phyloP scores from a whole-genome alignment of 2,888 invertebrate genomes.

The Zonitis immaculata region DNA sequence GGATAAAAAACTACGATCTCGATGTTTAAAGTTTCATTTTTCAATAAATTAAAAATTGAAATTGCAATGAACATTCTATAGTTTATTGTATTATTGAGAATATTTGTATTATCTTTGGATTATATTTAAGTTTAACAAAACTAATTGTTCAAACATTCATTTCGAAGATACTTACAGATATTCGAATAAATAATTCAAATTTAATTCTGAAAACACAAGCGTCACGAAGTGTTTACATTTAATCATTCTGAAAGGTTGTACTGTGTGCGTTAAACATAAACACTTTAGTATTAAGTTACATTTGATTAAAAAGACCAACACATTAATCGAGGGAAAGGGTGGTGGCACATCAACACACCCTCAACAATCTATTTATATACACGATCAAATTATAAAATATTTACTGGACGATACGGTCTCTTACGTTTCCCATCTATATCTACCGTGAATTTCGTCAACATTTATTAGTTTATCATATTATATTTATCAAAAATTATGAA shows the following conservation, averaged over 20 bases:
- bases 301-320: conserved; percentile 48
- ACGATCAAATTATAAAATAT: conserved; percentile 29
- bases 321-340: conserved; percentile 45
- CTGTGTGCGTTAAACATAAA: conserved; percentile 43
- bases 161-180: conserved; percentile 36
- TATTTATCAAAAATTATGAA: too few species aligned
- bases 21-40: too few species aligned
- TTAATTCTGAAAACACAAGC: conserved; percentile 43
- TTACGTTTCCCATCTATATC: conserved; percentile 22
- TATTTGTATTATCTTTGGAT: conserved; percentile 24
- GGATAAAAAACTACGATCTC: conserved; percentile 23
- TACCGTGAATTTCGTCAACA: too few species aligned
- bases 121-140: conserved; percentile 20
- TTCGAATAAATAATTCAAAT: conserved; percentile 46
- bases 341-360: conserved; percentile 34
- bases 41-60: conserved; percentile 7
- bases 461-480: too few species aligned
- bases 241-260: conserved; percentile 48
- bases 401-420: conserved; percentile 32
- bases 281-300: conserved; percentile 47
- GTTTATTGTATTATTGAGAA: too few species aligned
- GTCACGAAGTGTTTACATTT: conserved; percentile 46
- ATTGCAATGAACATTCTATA: conserved; percentile 5
- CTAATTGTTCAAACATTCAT: conserved; percentile 28
- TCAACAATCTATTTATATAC: conserved; percentile 34